These are phyloP conservation scores for Pollenia angustigena DNA, from an alignment of 2,888 invertebrate genomes.

Conservation along the genomic window DNA sequence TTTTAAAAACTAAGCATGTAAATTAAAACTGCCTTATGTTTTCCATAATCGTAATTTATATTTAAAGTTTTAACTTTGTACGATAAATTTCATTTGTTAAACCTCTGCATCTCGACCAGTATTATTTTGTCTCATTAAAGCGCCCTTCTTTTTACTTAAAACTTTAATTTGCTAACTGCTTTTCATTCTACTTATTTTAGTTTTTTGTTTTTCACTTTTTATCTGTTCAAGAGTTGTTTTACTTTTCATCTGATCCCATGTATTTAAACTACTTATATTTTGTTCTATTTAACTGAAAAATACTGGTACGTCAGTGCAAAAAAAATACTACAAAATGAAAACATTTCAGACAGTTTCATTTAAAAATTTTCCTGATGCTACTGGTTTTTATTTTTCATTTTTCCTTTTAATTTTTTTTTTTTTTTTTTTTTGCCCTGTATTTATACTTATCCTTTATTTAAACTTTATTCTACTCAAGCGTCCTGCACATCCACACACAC, in stretches of 20 bases:
- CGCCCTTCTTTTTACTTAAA: background rate
- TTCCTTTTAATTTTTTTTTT: background rate
- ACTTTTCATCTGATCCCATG: constrained; percentile 48
- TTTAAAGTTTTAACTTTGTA: background rate
- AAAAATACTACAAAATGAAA: constrained; percentile 26
- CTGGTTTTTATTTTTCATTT: background rate
- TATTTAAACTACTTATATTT: constrained; percentile 51
- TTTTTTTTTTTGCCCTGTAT: background rate
- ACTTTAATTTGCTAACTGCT: background rate
- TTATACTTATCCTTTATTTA: constrained; percentile 56
- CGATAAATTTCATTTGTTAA: background rate
- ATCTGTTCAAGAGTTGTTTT: constrained; percentile 50
- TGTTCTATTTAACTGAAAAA: constrained; percentile 43
- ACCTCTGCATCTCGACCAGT: background rate
- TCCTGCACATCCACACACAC: constrained; percentile 2
- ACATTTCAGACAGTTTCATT: constrained; percentile 59
- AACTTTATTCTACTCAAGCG: constrained; percentile 24
- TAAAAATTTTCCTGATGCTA: constrained; percentile 17
- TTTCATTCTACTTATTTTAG: background rate
- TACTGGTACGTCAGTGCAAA: background rate
- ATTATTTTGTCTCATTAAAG: constrained; percentile 46
- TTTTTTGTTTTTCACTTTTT: constrained; percentile 27
- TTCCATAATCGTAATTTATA: constrained; percentile 1
- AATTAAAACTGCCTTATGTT: background rate
- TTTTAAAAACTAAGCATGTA: no score